Conservation (phyloP, 1,140 invertebrate species). For the Pogonomyrmex barbatus region DNA sequence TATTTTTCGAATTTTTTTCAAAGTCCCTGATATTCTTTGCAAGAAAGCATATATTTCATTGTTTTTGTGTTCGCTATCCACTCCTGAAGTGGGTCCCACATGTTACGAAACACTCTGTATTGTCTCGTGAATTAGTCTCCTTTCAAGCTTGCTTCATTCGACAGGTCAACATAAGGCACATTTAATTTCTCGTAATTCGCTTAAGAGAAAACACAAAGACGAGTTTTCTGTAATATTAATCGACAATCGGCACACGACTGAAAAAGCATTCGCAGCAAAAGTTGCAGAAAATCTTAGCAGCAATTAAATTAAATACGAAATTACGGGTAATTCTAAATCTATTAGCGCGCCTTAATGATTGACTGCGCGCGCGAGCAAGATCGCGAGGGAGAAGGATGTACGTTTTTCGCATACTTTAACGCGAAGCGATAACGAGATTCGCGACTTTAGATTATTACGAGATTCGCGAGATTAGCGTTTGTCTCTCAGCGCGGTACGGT, state of each 20-base stretch:
- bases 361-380: not conserved
- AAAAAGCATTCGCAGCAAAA: conserved; percentile 34
- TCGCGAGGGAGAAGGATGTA: not conserved
- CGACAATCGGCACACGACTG: conserved; percentile 1
- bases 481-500: conserved; percentile 11
- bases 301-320: conserved; percentile 33
- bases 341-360: not conserved
- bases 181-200: conserved; percentile 51
- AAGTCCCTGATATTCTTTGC: no score
- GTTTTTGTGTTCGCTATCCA: no score
- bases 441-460: not conserved
- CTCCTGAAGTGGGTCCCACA: no score
- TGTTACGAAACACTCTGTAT: not conserved
- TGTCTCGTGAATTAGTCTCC: not conserved
- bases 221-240: not conserved
- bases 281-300: not conserved
- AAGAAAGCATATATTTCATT: no score
- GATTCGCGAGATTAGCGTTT: conserved; percentile 10
- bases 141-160: not conserved
- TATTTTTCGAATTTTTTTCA: no score
- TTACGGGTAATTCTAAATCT: conserved; percentile 18
- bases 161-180: conserved; percentile 10
- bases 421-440: not conserved
- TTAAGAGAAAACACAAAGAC: conserved; percentile 16
- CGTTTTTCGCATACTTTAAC: not conserved